Conservation (phyloP, 2,888 invertebrate genomes). For the Rhingia rostrata region DNA sequence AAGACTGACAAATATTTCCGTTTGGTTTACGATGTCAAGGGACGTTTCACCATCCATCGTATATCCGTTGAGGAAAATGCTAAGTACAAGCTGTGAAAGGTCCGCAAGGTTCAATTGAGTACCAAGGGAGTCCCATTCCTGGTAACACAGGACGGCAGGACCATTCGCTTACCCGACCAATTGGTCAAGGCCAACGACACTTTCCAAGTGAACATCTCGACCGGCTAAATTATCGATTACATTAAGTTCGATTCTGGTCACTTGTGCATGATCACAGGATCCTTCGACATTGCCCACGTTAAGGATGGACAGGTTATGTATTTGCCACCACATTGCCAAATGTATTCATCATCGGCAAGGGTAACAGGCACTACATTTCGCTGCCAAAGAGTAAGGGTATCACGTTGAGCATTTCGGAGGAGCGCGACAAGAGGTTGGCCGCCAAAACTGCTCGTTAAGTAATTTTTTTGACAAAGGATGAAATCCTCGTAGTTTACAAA, state of each 20-base stretch:
- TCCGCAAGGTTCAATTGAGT: slow-evolving; percentile 93
- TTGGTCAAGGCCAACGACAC: slow-evolving; percentile 98
- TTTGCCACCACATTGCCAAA: slow-evolving; percentile 99
- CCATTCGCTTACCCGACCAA: slow-evolving; percentile 99
- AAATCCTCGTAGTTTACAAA: slow-evolving; percentile 69
- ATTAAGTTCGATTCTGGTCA: slow-evolving; percentile 99
- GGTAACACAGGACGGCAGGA: slow-evolving; percentile 98
- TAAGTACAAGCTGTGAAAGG: slow-evolving; percentile 99
- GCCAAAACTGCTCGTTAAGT: slow-evolving; percentile 89
- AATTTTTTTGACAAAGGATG: slow-evolving; percentile 69
- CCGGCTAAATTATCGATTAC: slow-evolving; percentile 97
- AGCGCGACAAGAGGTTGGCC: slow-evolving; percentile 98
- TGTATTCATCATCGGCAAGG: slow-evolving; percentile 99
- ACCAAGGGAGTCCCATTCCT: slow-evolving; percentile 97
- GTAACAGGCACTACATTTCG: slow-evolving; percentile 97
- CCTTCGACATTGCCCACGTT: slow-evolving; percentile 99
- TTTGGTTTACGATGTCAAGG: slow-evolving; percentile 99
- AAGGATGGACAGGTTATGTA: slow-evolving; percentile 98
- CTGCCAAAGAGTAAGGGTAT: slow-evolving; percentile 98
- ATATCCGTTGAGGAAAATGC: slow-evolving; percentile 99
- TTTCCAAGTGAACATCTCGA: slow-evolving; percentile 96
- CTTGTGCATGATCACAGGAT: slow-evolving; percentile 99
- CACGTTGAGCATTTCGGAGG: slow-evolving; percentile 98
- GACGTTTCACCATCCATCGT: slow-evolving; percentile 98
- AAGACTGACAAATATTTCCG: slow-evolving; percentile 99